Conservation (phyloP, 2,888 invertebrate genomes). For the Melanophora roralis region DNA sequence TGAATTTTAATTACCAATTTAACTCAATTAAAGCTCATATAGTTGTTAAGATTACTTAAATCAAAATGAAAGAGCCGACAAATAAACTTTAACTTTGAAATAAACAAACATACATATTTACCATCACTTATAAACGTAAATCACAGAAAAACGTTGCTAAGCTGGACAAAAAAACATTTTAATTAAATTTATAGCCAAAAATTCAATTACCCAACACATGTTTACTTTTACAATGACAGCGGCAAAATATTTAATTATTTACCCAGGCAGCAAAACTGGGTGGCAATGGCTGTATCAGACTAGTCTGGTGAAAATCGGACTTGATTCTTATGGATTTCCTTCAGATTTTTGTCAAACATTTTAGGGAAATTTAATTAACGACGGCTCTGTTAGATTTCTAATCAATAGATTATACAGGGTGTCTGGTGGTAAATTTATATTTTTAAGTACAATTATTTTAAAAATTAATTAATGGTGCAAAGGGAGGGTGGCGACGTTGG, state of each 20-base stretch:
- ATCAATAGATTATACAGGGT: too few species aligned
- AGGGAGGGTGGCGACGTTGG: too few species aligned
- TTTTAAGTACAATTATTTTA: too few species aligned
- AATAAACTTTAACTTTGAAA: slow-evolving; percentile 18
- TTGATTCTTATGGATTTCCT: too few species aligned
- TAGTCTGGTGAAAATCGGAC: too few species aligned
- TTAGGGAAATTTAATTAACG: too few species aligned
- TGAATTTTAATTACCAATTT: not conserved
- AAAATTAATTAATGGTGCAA: too few species aligned
- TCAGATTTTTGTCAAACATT: too few species aligned
- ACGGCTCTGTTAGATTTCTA: too few species aligned
- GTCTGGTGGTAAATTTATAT: too few species aligned
- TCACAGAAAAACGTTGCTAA: slow-evolving; percentile 8
- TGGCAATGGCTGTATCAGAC: too few species aligned
- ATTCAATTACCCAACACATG: slow-evolving; percentile 40
- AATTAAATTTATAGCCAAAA: slow-evolving; percentile 33
- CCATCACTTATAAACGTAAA: slow-evolving; percentile 5
- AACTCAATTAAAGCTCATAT: not conserved
- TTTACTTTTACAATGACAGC: not conserved
- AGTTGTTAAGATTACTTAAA: not conserved
- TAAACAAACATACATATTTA: slow-evolving; percentile 25
- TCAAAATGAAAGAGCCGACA: not conserved
- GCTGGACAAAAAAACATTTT: not conserved
- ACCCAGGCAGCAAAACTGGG: too few species aligned
- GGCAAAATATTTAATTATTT: slow-evolving; percentile 19